Evolutionary conservation across 2,113 vertebrate species (phyloP), one percentile per base, ranked within the genome.

Genomic region (Microcebus ravelobensis): DNA sequence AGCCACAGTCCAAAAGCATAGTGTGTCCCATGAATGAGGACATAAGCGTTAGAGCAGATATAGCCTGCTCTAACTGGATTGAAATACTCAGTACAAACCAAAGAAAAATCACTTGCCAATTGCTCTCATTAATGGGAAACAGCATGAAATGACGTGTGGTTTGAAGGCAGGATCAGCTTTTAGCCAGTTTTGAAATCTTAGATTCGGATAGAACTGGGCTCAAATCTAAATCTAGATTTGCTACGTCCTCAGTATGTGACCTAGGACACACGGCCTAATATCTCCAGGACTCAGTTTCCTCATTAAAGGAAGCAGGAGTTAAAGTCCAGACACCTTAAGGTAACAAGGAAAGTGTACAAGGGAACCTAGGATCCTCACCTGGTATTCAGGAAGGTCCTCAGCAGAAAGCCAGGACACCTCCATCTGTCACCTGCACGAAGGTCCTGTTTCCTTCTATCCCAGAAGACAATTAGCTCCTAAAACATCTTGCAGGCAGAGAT

Each of bases 1-100:
- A 91, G 79, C 42, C 93, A 57, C 52, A 93, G 76, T 91, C 73
- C 89, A 45, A 94, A 98, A 73, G 67, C 12, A 2, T 79, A 87
- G 90, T 95, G 52, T 85, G 57, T 94, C 86, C 91, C 15, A 0
- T 52, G 52, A 95, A 55, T 18, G 52, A 96, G 96, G 70, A 63
- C 74, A 91, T 39, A 91, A 67, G 25, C 55, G 55, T 27, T n/a
- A 86, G 0, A 88, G 92, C 91, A 87, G 96, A 73, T 80, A 1
- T 92, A 90, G 96, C 63, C 89, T 42, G 42, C 42, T 42, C 42
- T 42, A 42, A 42, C 85, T 39, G 14, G 88, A 87, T 17, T 0
- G 0, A 95, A 94, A 87, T 84, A 74, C 86, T 94, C 96, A 90
- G 85, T 90, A 94, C 73, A 97, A 97, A 97, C 61, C 74, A 93